phyloP scores from a whole-genome alignment of 1,140 invertebrate species.

The Bombus sylvicola region DNA sequence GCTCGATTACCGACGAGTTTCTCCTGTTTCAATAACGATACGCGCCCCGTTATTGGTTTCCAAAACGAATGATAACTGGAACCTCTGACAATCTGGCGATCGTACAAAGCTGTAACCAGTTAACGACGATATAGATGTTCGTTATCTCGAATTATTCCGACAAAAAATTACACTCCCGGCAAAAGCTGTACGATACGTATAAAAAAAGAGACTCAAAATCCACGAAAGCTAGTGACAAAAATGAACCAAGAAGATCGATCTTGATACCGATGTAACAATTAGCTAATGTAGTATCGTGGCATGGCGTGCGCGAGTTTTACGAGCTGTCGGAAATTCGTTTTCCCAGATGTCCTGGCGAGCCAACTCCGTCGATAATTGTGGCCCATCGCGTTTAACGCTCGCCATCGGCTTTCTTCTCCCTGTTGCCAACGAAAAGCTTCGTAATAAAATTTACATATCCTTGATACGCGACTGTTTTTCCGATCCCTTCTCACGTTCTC shows the following conservation, averaged over 20 bases:
- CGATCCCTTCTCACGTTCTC: neutral
- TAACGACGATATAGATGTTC: neutral
- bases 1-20: neutral
- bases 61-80: neutral
- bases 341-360: conserved; percentile 37
- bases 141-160: neutral
- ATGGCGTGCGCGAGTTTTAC: conserved; percentile 42
- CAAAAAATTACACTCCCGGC: neutral
- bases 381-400: conserved; percentile 56
- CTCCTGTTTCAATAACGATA: neutral
- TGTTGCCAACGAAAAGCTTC: neutral
- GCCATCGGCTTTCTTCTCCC: neutral
- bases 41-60: neutral
- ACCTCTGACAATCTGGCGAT: neutral
- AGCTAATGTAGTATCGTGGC: conserved; percentile 70
- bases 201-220: neutral
- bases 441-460: neutral
- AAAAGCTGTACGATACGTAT: neutral
- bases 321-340: conserved; percentile 47
- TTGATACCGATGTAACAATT: conserved; percentile 69
- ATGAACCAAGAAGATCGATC: conserved; percentile 66
- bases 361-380: conserved; percentile 64
- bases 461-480: neutral
- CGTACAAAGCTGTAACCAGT: neutral
- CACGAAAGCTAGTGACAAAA: conserved; percentile 22